Evolutionary conservation across 1,140 invertebrate species (phyloP).

Genomic region (Drosophila santomea): DNA sequence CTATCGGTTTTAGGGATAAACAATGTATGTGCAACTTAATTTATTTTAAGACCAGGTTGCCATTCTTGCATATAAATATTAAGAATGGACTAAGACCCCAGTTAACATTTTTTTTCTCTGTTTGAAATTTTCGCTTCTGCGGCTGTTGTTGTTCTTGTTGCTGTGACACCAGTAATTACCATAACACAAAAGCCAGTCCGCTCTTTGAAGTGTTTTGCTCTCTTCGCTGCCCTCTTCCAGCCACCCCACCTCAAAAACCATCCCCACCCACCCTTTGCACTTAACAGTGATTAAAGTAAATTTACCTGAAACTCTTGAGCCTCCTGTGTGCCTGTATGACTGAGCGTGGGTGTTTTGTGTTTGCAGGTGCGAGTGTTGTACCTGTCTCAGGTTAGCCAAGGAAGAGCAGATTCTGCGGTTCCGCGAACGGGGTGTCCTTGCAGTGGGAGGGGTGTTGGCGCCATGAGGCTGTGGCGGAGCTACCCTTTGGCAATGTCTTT

Average conservation of each 20-base stretch:
- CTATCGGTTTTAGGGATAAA: too few species aligned
- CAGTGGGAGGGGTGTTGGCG: slow-evolving; percentile 1
- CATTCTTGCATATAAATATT: too few species aligned
- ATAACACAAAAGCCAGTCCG: slow-evolving; percentile 76
- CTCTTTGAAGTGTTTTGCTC: slow-evolving; percentile 76
- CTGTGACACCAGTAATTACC: slow-evolving; percentile 80
- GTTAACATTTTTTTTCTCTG: slow-evolving; percentile 1
- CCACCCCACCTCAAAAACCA: slow-evolving; percentile 11
- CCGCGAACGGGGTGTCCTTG: slow-evolving; percentile 9
- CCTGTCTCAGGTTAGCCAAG: slow-evolving; percentile 71
- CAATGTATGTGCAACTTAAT: too few species aligned
- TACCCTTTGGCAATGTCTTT: slow-evolving; percentile 36
- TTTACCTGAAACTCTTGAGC: slow-evolving; percentile 74
- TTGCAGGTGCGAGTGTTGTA: slow-evolving; percentile 40
- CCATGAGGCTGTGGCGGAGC: background rate
- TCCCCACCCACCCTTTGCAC: slow-evolving; percentile 48
- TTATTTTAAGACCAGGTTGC: too few species aligned
- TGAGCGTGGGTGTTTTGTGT: slow-evolving; percentile 29
- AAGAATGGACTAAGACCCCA: too few species aligned
- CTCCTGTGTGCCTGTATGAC: background rate
- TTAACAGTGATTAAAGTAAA: slow-evolving; percentile 81
- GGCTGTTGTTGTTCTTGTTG: slow-evolving; percentile 46
- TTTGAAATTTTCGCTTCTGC: slow-evolving; percentile 42
- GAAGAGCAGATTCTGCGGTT: slow-evolving; percentile 49
- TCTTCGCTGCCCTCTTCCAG: slow-evolving; percentile 54